phyloP scores from a whole-genome alignment of 1,140 invertebrate genomes.

The Drosophila pandora region DNA sequence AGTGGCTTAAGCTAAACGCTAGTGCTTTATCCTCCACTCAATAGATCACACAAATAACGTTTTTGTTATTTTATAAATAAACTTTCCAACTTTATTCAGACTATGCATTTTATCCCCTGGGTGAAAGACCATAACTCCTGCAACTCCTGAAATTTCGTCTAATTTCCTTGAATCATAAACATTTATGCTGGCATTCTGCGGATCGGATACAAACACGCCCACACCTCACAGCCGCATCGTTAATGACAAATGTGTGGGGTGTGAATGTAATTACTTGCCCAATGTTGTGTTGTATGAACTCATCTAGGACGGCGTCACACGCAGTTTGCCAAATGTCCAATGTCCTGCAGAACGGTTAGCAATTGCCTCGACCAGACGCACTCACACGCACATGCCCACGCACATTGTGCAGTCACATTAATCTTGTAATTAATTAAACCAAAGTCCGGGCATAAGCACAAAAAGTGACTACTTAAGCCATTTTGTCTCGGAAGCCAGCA shows the following conservation, averaged over 20 bases:
- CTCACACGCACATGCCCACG: constrained; percentile 22
- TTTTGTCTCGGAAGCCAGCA: constrained; percentile 75
- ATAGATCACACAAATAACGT: background rate
- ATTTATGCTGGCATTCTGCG: constrained; percentile 22
- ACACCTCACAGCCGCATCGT: constrained; percentile 17
- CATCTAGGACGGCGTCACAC: constrained; percentile 44
- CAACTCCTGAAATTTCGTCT: background rate
- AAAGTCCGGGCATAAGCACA: constrained; percentile 80
- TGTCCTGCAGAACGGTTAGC: constrained; percentile 21
- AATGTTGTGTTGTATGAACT: constrained; percentile 47
- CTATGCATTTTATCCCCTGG: no score
- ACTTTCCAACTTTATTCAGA: background rate
- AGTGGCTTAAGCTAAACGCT: no score
- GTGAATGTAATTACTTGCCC: constrained; percentile 64
- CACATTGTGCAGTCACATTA: constrained; percentile 61
- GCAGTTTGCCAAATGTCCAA: constrained; percentile 49
- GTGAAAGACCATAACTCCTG: no score
- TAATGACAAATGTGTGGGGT: constrained; percentile 60
- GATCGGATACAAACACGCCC: background rate
- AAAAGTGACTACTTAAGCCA: constrained; percentile 82
- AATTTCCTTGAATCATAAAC: constrained; percentile 22
- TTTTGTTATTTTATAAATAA: background rate
- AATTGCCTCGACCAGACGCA: constrained; percentile 47
- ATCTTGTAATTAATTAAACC: constrained; percentile 82
- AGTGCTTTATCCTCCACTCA: background rate